Conservation (phyloP, 2,797 vertebrate species). For the Sphenopsis melanotis region DNA sequence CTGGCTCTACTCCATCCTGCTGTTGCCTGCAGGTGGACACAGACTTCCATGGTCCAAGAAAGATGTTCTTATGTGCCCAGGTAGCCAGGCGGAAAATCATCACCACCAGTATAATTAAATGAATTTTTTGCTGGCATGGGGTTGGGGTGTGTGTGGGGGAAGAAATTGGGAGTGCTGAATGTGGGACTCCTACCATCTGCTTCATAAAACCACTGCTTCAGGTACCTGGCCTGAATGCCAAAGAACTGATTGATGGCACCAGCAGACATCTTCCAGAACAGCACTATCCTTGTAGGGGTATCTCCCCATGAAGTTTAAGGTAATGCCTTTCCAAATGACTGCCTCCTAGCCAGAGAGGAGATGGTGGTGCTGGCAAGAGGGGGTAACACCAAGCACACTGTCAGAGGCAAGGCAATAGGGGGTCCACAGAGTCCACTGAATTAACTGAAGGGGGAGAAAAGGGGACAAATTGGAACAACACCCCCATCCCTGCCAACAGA, state of each 20-base stretch:
- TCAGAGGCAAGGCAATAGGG: neutral
- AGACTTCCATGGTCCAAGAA: neutral
- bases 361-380: neutral
- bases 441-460: neutral
- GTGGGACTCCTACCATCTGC: neutral
- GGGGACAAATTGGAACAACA: neutral
- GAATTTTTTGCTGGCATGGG: neutral
- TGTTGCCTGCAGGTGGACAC: neutral
- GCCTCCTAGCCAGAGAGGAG: neutral
- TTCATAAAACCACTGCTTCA: neutral
- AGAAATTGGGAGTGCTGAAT: neutral
- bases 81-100: neutral
- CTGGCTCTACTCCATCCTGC: neutral
- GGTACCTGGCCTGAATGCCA: neutral
- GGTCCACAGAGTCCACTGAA: neutral
- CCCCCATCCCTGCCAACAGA: rapidly evolving
- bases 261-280: neutral
- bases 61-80: neutral
- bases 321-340: neutral
- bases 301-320: neutral
- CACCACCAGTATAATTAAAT: neutral
- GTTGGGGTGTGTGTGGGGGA: rapidly evolving
- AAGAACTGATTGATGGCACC: neutral
- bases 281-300: neutral
- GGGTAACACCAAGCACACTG: neutral